Evolutionary conservation across 2,888 invertebrate genomes (phyloP).

Genomic region (Drosophila crucigera): DNA sequence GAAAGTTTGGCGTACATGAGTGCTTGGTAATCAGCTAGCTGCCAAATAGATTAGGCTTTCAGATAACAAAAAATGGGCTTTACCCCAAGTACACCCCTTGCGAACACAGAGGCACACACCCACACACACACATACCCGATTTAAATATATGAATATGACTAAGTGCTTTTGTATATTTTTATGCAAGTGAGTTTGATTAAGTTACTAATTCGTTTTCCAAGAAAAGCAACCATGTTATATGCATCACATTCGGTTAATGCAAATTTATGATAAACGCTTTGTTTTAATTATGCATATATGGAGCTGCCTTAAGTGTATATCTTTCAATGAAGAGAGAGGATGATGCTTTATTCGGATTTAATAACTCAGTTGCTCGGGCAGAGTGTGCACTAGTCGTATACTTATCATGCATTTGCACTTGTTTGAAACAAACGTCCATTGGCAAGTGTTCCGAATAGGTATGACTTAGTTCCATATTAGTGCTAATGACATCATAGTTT

Average conservation of each 20-base stretch:
- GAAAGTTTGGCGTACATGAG: background rate
- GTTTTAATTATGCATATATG: background rate
- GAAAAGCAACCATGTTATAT: background rate
- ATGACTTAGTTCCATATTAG: constrained; percentile 12
- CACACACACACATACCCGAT: constrained; percentile 5
- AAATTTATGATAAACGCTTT: background rate
- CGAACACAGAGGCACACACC: background rate
- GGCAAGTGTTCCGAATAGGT: constrained; percentile 2
- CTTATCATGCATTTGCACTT: background rate
- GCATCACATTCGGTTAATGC: background rate
- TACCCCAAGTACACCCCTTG: background rate
- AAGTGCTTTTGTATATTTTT: background rate
- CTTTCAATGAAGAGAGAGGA: no score
- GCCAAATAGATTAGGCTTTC: constrained; percentile 32
- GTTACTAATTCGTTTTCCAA: background rate
- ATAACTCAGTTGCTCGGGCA: background rate
- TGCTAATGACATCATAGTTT: constrained; percentile 35
- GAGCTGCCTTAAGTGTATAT: background rate
- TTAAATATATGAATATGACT: background rate
- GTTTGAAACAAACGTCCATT: background rate
- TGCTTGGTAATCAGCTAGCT: constrained; percentile 29
- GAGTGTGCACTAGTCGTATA: background rate
- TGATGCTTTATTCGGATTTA: no score
- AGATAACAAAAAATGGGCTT: constrained; percentile 26
- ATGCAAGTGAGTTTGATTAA: background rate